phyloP scores from a whole-genome alignment of 1,140 invertebrate species.

The Drosophila burlai region DNA sequence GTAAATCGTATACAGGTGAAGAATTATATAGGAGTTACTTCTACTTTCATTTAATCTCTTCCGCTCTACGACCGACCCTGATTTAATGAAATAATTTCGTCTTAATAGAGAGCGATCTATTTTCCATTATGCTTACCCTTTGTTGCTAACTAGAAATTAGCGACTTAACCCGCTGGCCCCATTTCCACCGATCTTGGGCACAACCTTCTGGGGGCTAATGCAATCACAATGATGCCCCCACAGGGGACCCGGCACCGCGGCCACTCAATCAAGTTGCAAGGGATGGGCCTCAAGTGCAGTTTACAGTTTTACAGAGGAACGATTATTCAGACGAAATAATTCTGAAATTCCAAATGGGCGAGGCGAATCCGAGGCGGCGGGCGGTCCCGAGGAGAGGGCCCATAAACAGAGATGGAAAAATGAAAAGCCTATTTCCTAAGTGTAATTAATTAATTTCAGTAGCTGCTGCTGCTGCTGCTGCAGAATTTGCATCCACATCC shows the following conservation, averaged over 20 bases:
- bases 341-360: conserved; percentile 7
- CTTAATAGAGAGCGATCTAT: conserved; percentile 11
- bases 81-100: conserved; percentile 7
- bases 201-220: conserved; percentile 40
- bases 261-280: conserved; percentile 39
- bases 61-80: not conserved
- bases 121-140: conserved; percentile 7
- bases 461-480: conserved; percentile 50
- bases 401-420: conserved; percentile 49
- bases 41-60: not conserved
- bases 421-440: conserved; percentile 83
- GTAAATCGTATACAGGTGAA: not conserved
- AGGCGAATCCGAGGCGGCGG: conserved; percentile 6
- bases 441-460: conserved; percentile 84
- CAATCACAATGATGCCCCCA: conserved; percentile 31
- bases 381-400: conserved; percentile 13
- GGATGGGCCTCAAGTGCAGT: conserved; percentile 57
- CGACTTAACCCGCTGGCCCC: conserved; percentile 32
- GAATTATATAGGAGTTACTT: not conserved
- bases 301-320: conserved; percentile 39
- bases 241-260: conserved; percentile 16
- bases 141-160: conserved; percentile 17
- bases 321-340: conserved; percentile 1
- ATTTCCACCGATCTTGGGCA: conserved; percentile 42
- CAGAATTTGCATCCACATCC: conserved; percentile 34